A percentile compares a stretch with the other conserved stretches of the same genome.
Evolutionary conservation across 1,140 invertebrate species (phyloP).

Genomic region (Saccostrea cuccullata): DNA sequence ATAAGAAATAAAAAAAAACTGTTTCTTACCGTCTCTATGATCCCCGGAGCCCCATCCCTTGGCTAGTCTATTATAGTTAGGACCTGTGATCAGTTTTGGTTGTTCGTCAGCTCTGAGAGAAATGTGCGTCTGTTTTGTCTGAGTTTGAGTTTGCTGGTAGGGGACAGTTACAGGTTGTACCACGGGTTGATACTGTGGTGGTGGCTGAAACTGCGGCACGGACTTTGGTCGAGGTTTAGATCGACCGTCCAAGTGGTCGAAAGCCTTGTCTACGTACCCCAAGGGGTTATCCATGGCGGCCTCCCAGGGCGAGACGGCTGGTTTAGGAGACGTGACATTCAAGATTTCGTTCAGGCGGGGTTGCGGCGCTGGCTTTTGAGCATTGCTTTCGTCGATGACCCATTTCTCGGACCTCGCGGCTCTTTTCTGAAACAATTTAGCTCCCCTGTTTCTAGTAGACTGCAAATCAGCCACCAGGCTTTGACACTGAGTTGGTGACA

Average conservation of each 20-base stretch:
- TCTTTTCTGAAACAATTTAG: constrained; percentile 91
- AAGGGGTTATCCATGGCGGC: constrained; percentile 83
- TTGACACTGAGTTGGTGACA: constrained; percentile 66
- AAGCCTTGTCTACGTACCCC: constrained; percentile 85
- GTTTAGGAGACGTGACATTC: constrained; percentile 76
- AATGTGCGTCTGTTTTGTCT: background rate
- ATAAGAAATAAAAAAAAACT: background rate
- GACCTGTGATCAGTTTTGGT: constrained; percentile 55
- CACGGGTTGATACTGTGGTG: constrained; percentile 31
- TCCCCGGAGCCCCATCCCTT: constrained; percentile 62
- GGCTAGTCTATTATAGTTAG: constrained; percentile 68
- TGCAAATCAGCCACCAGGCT: constrained; percentile 69
- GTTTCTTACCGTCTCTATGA: constrained; percentile 16
- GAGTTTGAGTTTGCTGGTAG: constrained; percentile 18
- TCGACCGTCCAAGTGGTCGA: constrained; percentile 76
- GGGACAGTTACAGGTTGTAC: constrained; percentile 22
- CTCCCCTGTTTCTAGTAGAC: constrained; percentile 80
- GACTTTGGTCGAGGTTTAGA: constrained; percentile 45
- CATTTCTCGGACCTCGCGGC: constrained; percentile 92
- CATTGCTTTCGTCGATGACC: constrained; percentile 87
- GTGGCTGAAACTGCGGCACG: background rate
- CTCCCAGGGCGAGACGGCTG: constrained; percentile 87
- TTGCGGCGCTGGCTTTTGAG: constrained; percentile 64
- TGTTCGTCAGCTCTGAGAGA: constrained; percentile 50
- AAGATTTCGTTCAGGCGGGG: constrained; percentile 71